Evolutionary conservation across 1,140 invertebrate genomes (phyloP).

Genomic region (Apolygus lucorum): DNA sequence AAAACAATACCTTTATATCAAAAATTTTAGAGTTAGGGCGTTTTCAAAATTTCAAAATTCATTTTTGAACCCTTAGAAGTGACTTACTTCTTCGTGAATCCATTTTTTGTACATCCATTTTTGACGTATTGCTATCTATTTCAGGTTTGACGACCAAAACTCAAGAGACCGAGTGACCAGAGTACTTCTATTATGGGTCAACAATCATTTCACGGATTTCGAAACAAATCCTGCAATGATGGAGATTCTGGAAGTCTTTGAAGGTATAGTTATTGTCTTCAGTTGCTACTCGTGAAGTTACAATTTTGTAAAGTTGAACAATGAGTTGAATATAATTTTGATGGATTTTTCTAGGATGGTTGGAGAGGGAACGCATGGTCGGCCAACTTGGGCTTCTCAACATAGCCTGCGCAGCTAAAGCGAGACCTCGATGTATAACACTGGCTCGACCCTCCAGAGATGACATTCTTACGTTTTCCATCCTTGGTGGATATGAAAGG

Average conservation of each 20-base stretch:
- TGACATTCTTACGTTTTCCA: slow-evolving; percentile 86
- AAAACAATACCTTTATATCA: too few relatives aligned
- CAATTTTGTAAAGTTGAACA: too few relatives aligned
- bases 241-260: slow-evolving; percentile 92
- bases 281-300: too few relatives aligned
- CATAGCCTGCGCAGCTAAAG: slow-evolving; percentile 94
- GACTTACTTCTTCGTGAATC: too few relatives aligned
- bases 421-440: slow-evolving; percentile 80
- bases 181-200: slow-evolving; percentile 95
- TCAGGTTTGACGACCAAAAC: slow-evolving; percentile 61
- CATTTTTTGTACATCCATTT: too few relatives aligned
- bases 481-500: slow-evolving; percentile 85
- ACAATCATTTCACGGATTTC: slow-evolving; percentile 99
- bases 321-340: too few relatives aligned
- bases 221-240: slow-evolving; percentile 94
- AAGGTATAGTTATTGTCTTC: too few relatives aligned
- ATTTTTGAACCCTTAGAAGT: too few relatives aligned
- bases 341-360: slow-evolving; percentile 39
- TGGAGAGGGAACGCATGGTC: slow-evolving; percentile 77
- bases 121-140: too few relatives aligned
- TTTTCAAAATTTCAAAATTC: too few relatives aligned
- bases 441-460: slow-evolving; percentile 82
- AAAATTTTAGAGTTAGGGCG: too few relatives aligned
- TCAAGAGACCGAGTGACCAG: slow-evolving; percentile 84
- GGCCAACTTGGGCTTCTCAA: slow-evolving; percentile 74